Evolutionary conservation across 2,888 invertebrate species (phyloP).

Genomic region (Busseola fusca): DNA sequence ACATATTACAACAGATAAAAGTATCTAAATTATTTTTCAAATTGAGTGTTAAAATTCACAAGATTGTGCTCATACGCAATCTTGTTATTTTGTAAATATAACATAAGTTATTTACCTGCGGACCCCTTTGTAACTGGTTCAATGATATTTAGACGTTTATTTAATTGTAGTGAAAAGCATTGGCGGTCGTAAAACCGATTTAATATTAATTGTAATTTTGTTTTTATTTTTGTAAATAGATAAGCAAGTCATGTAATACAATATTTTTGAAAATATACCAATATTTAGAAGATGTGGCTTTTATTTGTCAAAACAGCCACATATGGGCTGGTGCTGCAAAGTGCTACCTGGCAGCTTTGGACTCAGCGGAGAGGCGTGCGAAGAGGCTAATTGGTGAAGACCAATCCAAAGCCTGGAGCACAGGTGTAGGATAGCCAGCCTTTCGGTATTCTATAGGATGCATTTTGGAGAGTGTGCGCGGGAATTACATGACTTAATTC

Average conservation of each 20-base stretch:
- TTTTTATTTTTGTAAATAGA: conserved; percentile 86
- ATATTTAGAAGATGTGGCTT: conserved; percentile 80
- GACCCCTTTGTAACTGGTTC: conserved; percentile 50
- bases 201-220: conserved; percentile 76
- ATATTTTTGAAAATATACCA: conserved; percentile 89
- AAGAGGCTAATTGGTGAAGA: too few relatives aligned
- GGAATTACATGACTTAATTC: too few relatives aligned
- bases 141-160: conserved; percentile 57
- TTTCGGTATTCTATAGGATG: too few relatives aligned
- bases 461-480: too few relatives aligned
- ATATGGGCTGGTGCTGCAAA: too few relatives aligned
- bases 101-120: conserved; percentile 51
- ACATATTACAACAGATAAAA: conserved; percentile 49
- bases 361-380: too few relatives aligned
- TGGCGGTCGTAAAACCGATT: conserved; percentile 72
- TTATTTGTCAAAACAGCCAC: conserved; percentile 63
- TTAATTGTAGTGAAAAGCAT: conserved; percentile 65
- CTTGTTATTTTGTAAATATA: conserved; percentile 65
- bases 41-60: conserved; percentile 31
- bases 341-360: too few relatives aligned
- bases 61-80: conserved; percentile 44
- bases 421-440: too few relatives aligned
- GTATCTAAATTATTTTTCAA: conserved; percentile 54
- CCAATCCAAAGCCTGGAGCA: too few relatives aligned
- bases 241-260: conserved; percentile 88